These are phyloP conservation scores for Myioborus miniatus DNA, from an alignment of 2,797 vertebrate genomes.

Conservation along the genomic window DNA sequence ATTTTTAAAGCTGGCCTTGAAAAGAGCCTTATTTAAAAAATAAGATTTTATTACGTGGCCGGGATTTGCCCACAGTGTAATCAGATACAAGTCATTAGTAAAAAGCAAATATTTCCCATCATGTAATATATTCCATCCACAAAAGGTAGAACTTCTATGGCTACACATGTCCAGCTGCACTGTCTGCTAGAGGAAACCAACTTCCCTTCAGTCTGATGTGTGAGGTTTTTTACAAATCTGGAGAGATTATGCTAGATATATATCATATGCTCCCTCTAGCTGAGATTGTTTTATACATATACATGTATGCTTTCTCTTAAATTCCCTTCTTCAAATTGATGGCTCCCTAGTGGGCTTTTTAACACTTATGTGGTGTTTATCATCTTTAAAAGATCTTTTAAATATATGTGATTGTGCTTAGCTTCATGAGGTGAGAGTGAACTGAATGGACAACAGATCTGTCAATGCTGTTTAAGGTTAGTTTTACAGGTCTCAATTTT, in stretches of 20 bases:
- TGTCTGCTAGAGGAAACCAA: constrained; percentile 22
- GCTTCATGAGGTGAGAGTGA: constrained; percentile 47
- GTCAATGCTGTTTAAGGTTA: constrained; percentile 40
- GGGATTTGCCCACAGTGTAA: background rate
- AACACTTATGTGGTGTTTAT: constrained; percentile 52
- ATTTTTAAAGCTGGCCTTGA: background rate
- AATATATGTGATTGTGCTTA: constrained; percentile 41
- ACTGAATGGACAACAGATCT: constrained; percentile 30
- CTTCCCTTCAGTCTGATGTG: constrained; percentile 1
- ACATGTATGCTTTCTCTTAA: constrained; percentile 36
- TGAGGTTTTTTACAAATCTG: constrained; percentile 36
- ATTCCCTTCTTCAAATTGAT: constrained; percentile 59
- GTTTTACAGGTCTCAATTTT: constrained; percentile 38
- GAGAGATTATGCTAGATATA: constrained; percentile 10
- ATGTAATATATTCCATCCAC: background rate
- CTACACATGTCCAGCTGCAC: background rate
- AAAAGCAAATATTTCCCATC: background rate
- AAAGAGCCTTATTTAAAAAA: background rate
- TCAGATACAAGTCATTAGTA: background rate
- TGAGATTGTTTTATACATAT: constrained; percentile 14
- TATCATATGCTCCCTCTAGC: constrained; percentile 51
- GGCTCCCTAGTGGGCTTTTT: constrained; percentile 47
- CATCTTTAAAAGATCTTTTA: constrained; percentile 49
- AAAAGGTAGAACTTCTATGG: background rate
- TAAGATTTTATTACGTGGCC: background rate